Conservation (phyloP, 2,888 invertebrate genomes). For the Macropis europaea region DNA sequence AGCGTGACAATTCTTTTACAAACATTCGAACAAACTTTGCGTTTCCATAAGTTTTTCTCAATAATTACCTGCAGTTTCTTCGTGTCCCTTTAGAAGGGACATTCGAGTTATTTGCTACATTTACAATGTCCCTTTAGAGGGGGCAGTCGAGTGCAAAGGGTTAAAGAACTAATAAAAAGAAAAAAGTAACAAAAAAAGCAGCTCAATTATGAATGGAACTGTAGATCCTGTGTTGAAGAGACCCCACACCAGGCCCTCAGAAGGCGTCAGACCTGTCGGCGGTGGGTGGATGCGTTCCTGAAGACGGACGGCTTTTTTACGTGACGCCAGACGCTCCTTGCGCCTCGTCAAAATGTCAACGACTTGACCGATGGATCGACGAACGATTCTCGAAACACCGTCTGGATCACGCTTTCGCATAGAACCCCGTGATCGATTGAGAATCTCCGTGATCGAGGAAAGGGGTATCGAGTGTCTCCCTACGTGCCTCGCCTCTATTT, state of each 20-base stretch:
- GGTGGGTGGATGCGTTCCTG: slow-evolving; percentile 55
- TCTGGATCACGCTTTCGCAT: slow-evolving; percentile 57
- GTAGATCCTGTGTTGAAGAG: slow-evolving; percentile 15
- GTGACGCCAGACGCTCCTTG: slow-evolving; percentile 54
- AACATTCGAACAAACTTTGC: no score
- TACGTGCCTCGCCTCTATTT: slow-evolving; percentile 31
- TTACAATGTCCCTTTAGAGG: no score
- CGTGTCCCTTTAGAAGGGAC: no score
- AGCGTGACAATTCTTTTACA: no score
- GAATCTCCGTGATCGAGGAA: slow-evolving; percentile 70
- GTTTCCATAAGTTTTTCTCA: no score
- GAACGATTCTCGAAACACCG: slow-evolving; percentile 38
- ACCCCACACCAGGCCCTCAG: slow-evolving; percentile 34
- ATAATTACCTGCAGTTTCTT: no score
- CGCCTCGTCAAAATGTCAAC: slow-evolving; percentile 62
- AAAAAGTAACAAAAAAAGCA: no score
- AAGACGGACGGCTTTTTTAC: slow-evolving; percentile 69
- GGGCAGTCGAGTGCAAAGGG: no score
- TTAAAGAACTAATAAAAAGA: no score
- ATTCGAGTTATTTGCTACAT: no score
- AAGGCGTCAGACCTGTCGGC: slow-evolving; percentile 59
- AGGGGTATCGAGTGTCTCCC: slow-evolving; percentile 21
- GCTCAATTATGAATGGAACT: no score
- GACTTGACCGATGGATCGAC: slow-evolving; percentile 68
- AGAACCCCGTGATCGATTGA: slow-evolving; percentile 72